Evolutionary conservation across 2,888 invertebrate species (phyloP), one percentile per base, ranked within the genome.

Genomic region (Malachius bipustulatus): DNA sequence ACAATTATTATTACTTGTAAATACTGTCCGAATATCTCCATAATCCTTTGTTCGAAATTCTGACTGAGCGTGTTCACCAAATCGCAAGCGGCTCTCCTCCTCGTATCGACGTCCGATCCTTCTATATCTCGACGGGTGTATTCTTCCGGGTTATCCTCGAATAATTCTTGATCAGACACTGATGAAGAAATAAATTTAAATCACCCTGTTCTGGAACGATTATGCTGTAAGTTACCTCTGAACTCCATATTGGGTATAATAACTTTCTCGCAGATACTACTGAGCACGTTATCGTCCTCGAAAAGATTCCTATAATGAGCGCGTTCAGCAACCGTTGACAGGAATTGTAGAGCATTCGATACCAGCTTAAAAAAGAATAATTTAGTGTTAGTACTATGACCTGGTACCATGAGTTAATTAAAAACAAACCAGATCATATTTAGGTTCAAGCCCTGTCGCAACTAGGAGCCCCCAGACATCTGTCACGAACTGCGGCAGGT

Each of bases 161-260:
- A 98, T 29, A 94, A 60, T 60, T 98, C 98, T 61, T 90, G 83
- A 63, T 99, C 98, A 0, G 90, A 83, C 34, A 77, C 80, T 83
- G 52, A 30, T 56, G 53, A 10, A 2, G 13, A 27, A 13, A 16
- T 14, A 3, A 13, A 33, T 6, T 10, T 6, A 28, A 28, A 8
- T 28, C 12, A 2, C 8, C 4, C 10, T 19, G n/a, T 19, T 8
- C n/a, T 19, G n/a, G n/a, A 19, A 19, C 24, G n/a, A 19, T 8
- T 19, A 19, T n/a, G n/a, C n/a, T n/a, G n/a, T n/a, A n/a, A n/a
- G n/a, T 53, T 57, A 87, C 87, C 78, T 70, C 97, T 74, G 48
- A 99, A 91, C 61, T 93, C 85, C 75, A 99, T 85, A 59, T 97
- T 98, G 1, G 97, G 96, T 51, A 98, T 90, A 50, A 98, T 87